Conservation (phyloP, 2,888 invertebrate genomes). For the Andrena fulva region DNA sequence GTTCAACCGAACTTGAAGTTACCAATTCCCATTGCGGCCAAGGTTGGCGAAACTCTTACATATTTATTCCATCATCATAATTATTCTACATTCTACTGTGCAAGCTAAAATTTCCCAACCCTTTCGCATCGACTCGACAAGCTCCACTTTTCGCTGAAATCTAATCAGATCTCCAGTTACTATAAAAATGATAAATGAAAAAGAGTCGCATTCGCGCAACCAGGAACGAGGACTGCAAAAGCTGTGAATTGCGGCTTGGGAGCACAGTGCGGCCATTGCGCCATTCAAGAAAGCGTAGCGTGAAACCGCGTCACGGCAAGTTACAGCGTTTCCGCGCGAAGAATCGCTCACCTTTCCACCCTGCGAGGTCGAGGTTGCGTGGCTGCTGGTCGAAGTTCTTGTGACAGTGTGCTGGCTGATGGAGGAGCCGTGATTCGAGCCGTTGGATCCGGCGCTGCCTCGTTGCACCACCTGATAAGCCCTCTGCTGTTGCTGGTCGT, state of each 20-base stretch:
- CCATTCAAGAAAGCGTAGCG: conserved; percentile 48
- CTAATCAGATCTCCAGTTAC: background rate
- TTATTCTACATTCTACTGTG: no score
- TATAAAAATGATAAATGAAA: conserved; percentile 1
- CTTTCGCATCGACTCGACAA: no score
- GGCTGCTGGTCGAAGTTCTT: conserved; percentile 73
- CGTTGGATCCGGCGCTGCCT: conserved; percentile 85
- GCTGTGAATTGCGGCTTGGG: conserved; percentile 10
- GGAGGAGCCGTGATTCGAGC: conserved; percentile 76
- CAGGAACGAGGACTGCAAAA: background rate
- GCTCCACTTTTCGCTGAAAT: no score
- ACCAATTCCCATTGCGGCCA: no score
- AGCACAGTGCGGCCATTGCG: conserved; percentile 21
- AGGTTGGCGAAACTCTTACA: no score
- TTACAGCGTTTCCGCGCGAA: conserved; percentile 33
- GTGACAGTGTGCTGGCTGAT: conserved; percentile 73
- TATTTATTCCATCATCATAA: no score
- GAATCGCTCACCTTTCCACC: conserved; percentile 78
- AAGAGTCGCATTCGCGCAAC: background rate
- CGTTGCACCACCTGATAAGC: conserved; percentile 87
- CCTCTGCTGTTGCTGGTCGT: conserved; percentile 89
- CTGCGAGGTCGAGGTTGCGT: conserved; percentile 76
- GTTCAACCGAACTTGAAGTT: no score
- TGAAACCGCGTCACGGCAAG: conserved; percentile 40
- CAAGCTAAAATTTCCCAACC: no score